phyloP scores from a whole-genome alignment of 1,140 invertebrate genomes.

The Plodia interpunctella region DNA sequence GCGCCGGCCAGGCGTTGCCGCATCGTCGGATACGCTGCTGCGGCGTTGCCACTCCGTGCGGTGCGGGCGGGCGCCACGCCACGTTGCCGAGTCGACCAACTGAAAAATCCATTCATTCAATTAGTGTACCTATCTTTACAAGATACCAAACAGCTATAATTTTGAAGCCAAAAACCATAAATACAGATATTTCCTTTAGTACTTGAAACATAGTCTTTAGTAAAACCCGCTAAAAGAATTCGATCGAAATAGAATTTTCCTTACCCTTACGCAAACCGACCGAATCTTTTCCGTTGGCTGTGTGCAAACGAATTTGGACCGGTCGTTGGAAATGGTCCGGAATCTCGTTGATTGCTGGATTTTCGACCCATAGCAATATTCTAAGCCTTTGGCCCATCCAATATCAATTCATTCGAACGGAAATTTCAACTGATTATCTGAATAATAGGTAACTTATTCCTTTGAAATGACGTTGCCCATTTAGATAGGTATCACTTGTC shows the following conservation, averaged over 20 bases:
- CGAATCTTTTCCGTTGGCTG: conserved; percentile 2
- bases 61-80: conserved; percentile 45
- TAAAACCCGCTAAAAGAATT: no score
- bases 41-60: conserved; percentile 56
- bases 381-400: not conserved
- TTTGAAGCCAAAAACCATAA: no score
- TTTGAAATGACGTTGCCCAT: no score
- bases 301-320: conserved; percentile 12
- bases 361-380: conserved; percentile 12
- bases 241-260: not conserved
- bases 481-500: no score
- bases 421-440: no score
- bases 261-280: not conserved
- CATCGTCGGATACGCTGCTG: conserved; percentile 45
- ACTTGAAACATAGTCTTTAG: no score
- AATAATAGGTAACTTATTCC: not conserved
- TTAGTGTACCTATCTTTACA: conserved; percentile 22
- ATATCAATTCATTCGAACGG: no score
- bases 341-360: conserved; percentile 24
- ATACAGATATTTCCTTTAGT: no score
- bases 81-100: conserved; percentile 44
- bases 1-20: conserved; percentile 30
- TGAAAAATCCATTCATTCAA: conserved; percentile 67
- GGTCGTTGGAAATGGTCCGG: conserved; percentile 16
- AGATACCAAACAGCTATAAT: not conserved